phyloP scores from a whole-genome alignment of 2,113 vertebrate species.

The Nothoprocta pentlandii region DNA sequence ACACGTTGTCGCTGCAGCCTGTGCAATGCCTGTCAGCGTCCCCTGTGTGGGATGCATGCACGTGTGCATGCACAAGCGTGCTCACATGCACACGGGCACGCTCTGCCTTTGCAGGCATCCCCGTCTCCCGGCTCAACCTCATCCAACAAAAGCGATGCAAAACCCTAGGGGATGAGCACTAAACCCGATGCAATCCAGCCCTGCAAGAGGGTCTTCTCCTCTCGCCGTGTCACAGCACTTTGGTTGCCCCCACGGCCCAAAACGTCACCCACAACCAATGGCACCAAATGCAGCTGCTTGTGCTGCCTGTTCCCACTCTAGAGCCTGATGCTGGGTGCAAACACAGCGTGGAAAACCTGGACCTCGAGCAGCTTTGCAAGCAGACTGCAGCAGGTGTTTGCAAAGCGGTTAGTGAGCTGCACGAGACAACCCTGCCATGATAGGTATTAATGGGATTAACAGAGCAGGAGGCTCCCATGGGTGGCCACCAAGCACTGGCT shows the following conservation, averaged over 20 bases:
- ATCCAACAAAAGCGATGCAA: background rate
- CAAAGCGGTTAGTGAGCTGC: background rate
- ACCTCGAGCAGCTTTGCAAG: rapidly evolving
- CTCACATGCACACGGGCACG: background rate
- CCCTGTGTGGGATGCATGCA: background rate
- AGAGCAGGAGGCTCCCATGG: background rate
- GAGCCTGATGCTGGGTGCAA: background rate
- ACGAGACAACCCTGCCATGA: background rate
- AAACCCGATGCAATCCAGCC: background rate
- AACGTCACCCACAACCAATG: background rate
- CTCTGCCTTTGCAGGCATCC: background rate
- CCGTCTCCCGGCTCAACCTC: background rate
- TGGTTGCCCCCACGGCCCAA: rapidly evolving
- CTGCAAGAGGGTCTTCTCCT: background rate
- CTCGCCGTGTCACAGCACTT: no score
- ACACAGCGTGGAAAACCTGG: rapidly evolving
- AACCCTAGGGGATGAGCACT: background rate
- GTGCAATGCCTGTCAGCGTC: background rate
- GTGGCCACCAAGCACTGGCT: no score
- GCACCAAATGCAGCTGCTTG: no score
- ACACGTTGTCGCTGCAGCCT: background rate
- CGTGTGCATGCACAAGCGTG: background rate
- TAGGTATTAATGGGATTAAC: background rate
- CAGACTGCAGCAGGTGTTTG: background rate
- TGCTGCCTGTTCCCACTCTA: background rate